These are phyloP conservation scores for Mercenaria mercenaria DNA, from an alignment of 1,140 invertebrate species.

Conservation along the genomic window DNA sequence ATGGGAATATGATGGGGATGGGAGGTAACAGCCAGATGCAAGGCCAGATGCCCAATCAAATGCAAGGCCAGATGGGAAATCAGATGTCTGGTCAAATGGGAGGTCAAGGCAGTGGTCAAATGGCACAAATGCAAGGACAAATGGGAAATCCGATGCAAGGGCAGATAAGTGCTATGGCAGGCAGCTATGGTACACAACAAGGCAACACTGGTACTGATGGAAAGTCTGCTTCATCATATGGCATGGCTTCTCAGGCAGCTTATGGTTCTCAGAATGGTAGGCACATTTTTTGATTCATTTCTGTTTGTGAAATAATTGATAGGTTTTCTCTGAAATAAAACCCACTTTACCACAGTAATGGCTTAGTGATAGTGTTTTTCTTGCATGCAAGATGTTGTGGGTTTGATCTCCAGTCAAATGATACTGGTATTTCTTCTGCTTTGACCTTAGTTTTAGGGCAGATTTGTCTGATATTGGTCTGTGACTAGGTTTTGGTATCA, in stretches of 20 bases:
- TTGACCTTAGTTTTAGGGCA: no score
- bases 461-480: no score
- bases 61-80: slow-evolving; percentile 30
- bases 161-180: neutral
- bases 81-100: slow-evolving; percentile 12
- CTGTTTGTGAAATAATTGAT: no score
- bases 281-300: neutral
- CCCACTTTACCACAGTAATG: no score
- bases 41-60: slow-evolving; percentile 44
- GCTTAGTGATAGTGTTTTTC: no score
- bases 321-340: no score
- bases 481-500: no score
- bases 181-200: neutral
- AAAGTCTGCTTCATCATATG: neutral
- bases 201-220: neutral
- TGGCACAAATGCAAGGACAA: neutral
- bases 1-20: slow-evolving; percentile 25
- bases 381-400: no score
- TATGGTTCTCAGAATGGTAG: neutral
- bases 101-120: neutral
- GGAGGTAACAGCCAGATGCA: neutral
- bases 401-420: no score
- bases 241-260: neutral
- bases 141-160: neutral
- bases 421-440: no score